Evolutionary conservation across 1,140 invertebrate species (phyloP).

Genomic region (Pomacea maculata): DNA sequence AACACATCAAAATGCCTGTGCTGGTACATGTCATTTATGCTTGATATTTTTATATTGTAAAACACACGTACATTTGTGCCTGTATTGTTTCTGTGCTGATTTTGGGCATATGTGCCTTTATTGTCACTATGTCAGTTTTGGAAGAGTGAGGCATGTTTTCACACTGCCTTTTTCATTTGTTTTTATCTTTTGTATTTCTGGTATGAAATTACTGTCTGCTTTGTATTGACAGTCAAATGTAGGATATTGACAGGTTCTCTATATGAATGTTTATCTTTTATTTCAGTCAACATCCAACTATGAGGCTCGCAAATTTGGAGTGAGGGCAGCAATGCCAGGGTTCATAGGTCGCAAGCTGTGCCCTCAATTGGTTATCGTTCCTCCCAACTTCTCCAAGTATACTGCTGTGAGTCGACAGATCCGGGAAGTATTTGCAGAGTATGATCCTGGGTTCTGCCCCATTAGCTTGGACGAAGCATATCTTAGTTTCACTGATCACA

Average conservation of each 20-base stretch:
- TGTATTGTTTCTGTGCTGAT: not conserved
- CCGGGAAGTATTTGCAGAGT: constrained; percentile 67
- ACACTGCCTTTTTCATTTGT: not conserved
- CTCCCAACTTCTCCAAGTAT: constrained; percentile 72
- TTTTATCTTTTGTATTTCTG: not conserved
- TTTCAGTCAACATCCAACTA: constrained; percentile 76
- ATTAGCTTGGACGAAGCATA: constrained; percentile 76
- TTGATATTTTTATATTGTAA: too few relatives aligned
- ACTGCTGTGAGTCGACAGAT: constrained; percentile 67
- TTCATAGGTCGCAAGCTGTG: constrained; percentile 77
- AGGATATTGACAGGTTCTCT: too few relatives aligned
- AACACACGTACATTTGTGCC: too few relatives aligned
- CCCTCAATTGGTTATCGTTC: constrained; percentile 72
- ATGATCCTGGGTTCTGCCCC: constrained; percentile 71
- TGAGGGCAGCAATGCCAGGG: constrained; percentile 78
- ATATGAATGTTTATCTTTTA: constrained; percentile 10
- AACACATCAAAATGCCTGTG: too few relatives aligned
- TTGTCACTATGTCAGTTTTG: not conserved
- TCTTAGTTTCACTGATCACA: constrained; percentile 72
- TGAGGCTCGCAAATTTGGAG: constrained; percentile 73
- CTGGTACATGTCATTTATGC: too few relatives aligned
- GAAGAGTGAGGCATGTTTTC: not conserved
- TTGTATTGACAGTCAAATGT: too few relatives aligned
- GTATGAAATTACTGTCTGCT: too few relatives aligned
- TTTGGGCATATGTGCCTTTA: too few relatives aligned